phyloP scores from a whole-genome alignment of 2,888 invertebrate species.

The Drosophila quinaria region DNA sequence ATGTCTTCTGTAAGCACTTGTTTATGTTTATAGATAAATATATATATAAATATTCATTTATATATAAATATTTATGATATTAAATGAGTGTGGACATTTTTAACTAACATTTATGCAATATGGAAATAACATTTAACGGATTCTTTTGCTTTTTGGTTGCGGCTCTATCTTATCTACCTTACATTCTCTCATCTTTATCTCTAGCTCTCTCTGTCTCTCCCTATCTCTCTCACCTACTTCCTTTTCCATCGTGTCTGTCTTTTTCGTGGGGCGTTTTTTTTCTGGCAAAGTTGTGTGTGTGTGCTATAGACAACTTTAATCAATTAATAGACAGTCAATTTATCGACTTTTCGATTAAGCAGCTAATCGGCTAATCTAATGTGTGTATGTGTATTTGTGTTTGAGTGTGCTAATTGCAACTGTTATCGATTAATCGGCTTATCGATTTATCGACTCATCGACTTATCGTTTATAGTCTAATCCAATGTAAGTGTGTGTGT shows the following conservation, averaged over 20 bases:
- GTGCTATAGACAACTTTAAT: conserved; percentile 29
- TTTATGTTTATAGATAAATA: conserved; percentile 31
- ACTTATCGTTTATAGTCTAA: conserved; percentile 34
- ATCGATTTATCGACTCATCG: conserved; percentile 31
- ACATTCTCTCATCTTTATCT: conserved; percentile 6
- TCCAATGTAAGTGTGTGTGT: conserved; percentile 30
- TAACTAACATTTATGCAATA: conserved; percentile 71
- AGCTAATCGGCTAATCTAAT: conserved; percentile 43
- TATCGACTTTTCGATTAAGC: conserved; percentile 18
- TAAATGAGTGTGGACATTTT: conserved; percentile 41
- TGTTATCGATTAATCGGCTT: conserved; percentile 6
- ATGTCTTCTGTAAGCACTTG: conserved; percentile 35
- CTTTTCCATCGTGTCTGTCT: conserved; percentile 2
- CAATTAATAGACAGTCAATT: conserved; percentile 21
- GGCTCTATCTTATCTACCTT: conserved; percentile 29
- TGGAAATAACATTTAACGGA: conserved; percentile 58
- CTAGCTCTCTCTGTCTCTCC: background rate
- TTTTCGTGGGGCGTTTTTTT: conserved; percentile 1
- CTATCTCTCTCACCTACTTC: conserved; percentile 4
- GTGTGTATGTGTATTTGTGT: conserved; percentile 21
- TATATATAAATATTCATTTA: conserved; percentile 15
- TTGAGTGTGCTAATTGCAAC: conserved; percentile 32
- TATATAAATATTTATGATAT: conserved; percentile 22
- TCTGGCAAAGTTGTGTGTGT: conserved; percentile 1
- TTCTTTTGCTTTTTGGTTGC: conserved; percentile 53